Percentiles rank a stretch among this genome's conserved stretches.
Evolutionary conservation across 2,113 vertebrate species (phyloP).

Genomic region (Danionella cerebrum): DNA sequence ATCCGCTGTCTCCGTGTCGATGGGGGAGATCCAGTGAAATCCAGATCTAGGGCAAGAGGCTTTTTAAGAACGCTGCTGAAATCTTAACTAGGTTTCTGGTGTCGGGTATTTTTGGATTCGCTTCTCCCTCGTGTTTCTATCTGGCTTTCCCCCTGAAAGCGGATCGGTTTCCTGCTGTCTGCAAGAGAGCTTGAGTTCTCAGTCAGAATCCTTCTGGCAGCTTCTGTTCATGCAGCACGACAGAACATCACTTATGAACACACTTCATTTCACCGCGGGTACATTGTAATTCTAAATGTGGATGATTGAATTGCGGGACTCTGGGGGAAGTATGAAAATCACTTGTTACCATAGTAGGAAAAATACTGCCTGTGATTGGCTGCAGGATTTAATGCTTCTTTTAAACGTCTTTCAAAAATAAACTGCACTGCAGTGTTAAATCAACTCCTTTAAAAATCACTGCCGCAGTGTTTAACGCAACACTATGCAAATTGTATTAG

Average conservation of each 20-base stretch:
- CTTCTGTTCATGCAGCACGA: not conserved
- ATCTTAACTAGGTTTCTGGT: constrained; percentile 22
- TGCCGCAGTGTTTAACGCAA: too few relatives aligned
- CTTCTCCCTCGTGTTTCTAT: not conserved
- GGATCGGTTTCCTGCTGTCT: not conserved
- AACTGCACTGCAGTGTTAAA: too few relatives aligned
- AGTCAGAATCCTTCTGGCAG: not conserved
- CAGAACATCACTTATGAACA: not conserved
- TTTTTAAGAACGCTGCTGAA: constrained; percentile 23
- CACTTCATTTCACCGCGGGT: not conserved
- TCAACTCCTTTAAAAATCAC: too few relatives aligned
- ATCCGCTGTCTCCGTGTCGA: not conserved
- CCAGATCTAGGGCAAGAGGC: constrained; percentile 16
- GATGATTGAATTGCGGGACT: too few relatives aligned
- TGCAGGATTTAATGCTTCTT: too few relatives aligned
- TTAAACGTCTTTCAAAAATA: too few relatives aligned
- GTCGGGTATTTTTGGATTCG: constrained; percentile 17
- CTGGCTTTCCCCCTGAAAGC: constrained; percentile 16
- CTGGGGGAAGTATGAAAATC: too few relatives aligned
- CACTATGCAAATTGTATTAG: too few relatives aligned
- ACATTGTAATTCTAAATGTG: too few relatives aligned
- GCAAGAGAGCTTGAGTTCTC: constrained; percentile 16
- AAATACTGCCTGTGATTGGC: too few relatives aligned
- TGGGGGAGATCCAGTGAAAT: constrained; percentile 1
- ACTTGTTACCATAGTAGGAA: too few relatives aligned